These are phyloP conservation scores for Turnix velox DNA, from an alignment of 2,113 vertebrate genomes.

Conservation along the genomic window DNA sequence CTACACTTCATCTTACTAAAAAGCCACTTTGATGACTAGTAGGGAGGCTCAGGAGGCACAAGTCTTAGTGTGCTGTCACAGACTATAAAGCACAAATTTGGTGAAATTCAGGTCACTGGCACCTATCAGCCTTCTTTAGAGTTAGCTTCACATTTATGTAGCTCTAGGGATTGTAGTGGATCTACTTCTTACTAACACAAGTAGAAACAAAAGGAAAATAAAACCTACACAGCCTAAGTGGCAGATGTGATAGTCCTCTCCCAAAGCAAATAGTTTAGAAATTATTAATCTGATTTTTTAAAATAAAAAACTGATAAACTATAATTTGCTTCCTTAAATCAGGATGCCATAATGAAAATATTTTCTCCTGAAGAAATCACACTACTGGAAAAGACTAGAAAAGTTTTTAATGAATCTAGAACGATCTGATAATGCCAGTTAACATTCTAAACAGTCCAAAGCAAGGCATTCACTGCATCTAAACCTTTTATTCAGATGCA, in stretches of 20 bases:
- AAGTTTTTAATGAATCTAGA: not conserved
- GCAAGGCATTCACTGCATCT: not conserved
- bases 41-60: constrained; percentile 12
- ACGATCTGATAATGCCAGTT: not conserved
- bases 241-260: not conserved
- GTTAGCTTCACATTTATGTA: not conserved
- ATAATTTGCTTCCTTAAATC: not conserved
- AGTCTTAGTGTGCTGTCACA: constrained; percentile 5
- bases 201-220: not conserved
- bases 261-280: not conserved
- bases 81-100: not conserved
- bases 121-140: not conserved
- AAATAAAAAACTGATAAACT: not conserved
- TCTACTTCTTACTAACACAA: not conserved
- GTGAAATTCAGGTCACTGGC: constrained; percentile 40
- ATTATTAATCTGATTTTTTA: not conserved
- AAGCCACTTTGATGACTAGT: not conserved
- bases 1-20: not conserved
- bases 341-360: not conserved
- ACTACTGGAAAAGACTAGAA: not conserved
- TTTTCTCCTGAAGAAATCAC: not conserved
- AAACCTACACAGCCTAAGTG: not conserved
- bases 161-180: not conserved
- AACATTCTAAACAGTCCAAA: not conserved
- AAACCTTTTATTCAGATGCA: not conserved